phyloP scores from a whole-genome alignment of 2,797 vertebrate genomes.

The Chiroxiphia lanceolata region DNA sequence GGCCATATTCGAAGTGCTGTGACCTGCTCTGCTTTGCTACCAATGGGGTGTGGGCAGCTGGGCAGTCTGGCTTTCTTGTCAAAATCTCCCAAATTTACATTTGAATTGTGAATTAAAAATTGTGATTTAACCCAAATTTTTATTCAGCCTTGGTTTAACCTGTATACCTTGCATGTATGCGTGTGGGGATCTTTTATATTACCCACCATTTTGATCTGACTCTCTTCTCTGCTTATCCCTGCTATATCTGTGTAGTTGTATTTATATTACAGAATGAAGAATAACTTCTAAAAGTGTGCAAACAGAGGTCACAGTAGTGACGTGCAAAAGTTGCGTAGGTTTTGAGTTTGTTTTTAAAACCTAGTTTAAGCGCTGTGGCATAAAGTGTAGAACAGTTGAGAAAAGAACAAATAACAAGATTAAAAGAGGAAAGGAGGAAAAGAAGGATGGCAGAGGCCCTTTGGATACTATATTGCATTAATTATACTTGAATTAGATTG shows the following conservation, averaged over 20 bases:
- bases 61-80: not conserved
- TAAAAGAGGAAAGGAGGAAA: not conserved
- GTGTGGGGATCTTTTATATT: not conserved
- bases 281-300: not conserved
- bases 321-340: rapidly evolving
- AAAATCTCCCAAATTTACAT: not conserved
- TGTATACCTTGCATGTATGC: not conserved
- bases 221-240: not conserved
- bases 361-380: not conserved
- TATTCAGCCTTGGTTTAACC: not conserved
- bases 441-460: not conserved
- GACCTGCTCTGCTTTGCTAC: not conserved
- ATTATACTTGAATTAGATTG: not conserved
- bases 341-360: not conserved
- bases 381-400: not conserved
- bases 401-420: not conserved
- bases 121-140: not conserved
- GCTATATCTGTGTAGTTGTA: not conserved
- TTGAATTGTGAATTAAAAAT: not conserved
- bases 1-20: rapidly evolving
- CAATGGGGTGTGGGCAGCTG: not conserved
- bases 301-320: not conserved
- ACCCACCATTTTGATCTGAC: not conserved
- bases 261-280: not conserved
- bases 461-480: not conserved